These are phyloP conservation scores for Erebia epiphron DNA, from an alignment of 2,888 invertebrate genomes.

Conservation along the genomic window DNA sequence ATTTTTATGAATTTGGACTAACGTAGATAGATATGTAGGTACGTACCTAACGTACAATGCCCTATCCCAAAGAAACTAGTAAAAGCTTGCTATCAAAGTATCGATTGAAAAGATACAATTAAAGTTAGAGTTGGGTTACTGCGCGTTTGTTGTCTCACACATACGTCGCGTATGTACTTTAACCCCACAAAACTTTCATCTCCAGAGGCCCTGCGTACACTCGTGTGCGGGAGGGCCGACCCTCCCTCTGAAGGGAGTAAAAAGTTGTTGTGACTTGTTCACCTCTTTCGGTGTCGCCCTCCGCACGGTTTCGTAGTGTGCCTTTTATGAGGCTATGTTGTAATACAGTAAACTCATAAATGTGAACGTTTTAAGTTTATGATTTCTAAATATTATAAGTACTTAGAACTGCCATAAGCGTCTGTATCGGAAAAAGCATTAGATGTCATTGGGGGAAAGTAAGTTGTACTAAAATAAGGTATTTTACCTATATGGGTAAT, in stretches of 20 bases:
- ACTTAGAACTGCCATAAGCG: background rate
- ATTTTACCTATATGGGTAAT: background rate
- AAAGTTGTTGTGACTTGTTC: constrained; percentile 81
- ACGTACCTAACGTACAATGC: background rate
- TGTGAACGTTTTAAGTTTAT: constrained; percentile 1
- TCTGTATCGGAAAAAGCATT: background rate
- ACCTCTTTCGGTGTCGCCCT: constrained; percentile 82
- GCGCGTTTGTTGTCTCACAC: constrained; percentile 78
- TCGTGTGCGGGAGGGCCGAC: constrained; percentile 55
- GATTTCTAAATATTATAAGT: constrained; percentile 1
- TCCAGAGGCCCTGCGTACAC: constrained; percentile 63
- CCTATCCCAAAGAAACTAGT: constrained; percentile 12
- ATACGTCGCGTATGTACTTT: constrained; percentile 69
- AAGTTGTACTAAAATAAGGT: background rate
- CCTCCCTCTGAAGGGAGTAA: constrained; percentile 79
- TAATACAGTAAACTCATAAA: background rate
- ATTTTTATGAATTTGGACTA: too few species aligned
- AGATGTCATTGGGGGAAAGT: background rate
- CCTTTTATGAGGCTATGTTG: constrained; percentile 54
- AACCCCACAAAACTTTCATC: constrained; percentile 82
- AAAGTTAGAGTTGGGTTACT: constrained; percentile 81
- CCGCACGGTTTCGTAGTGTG: constrained; percentile 61
- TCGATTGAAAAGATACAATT: constrained; percentile 83
- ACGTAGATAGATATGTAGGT: too few species aligned
- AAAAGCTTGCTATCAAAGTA: constrained; percentile 50